Evolutionary conservation across 2,888 invertebrate genomes (phyloP).

Genomic region (Cistogaster globosa): DNA sequence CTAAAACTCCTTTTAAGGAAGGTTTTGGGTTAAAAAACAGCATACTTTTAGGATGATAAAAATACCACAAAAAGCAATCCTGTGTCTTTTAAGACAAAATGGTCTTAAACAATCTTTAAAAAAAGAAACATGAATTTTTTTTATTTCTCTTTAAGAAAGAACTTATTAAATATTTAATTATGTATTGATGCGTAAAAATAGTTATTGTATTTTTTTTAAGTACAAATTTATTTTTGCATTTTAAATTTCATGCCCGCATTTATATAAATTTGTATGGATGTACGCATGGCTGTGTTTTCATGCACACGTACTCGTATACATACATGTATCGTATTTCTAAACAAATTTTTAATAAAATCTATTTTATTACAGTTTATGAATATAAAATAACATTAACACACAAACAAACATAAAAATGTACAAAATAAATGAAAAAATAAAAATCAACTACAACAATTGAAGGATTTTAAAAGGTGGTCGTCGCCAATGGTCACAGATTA

Average conservation of each 20-base stretch:
- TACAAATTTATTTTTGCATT: slow-evolving; percentile 3
- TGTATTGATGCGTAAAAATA: no score
- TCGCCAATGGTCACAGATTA: slow-evolving; percentile 56
- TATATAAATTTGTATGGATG: not conserved
- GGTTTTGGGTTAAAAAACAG: not conserved
- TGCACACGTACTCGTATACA: no score
- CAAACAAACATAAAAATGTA: slow-evolving; percentile 10
- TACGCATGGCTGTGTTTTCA: not conserved
- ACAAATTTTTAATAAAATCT: slow-evolving; percentile 32
- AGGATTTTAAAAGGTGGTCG: slow-evolving; percentile 54
- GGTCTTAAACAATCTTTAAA: no score
- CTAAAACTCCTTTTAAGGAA: no score
- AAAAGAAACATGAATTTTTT: no score
- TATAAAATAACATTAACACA: not conserved
- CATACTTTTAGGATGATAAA: no score
- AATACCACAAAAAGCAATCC: no score
- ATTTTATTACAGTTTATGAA: slow-evolving; percentile 54
- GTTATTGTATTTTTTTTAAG: no score
- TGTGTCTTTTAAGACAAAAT: no score
- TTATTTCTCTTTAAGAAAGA: no score
- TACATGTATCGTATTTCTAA: slow-evolving; percentile 16
- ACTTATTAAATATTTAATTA: no score
- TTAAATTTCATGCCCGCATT: slow-evolving; percentile 1
- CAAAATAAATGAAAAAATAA: slow-evolving; percentile 43
- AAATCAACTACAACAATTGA: slow-evolving; percentile 60